Percentiles rank a stretch among this genome's conserved stretches.
Evolutionary conservation across 2,797 vertebrate species (phyloP).

Genomic region (Cephalopachus bancanus): DNA sequence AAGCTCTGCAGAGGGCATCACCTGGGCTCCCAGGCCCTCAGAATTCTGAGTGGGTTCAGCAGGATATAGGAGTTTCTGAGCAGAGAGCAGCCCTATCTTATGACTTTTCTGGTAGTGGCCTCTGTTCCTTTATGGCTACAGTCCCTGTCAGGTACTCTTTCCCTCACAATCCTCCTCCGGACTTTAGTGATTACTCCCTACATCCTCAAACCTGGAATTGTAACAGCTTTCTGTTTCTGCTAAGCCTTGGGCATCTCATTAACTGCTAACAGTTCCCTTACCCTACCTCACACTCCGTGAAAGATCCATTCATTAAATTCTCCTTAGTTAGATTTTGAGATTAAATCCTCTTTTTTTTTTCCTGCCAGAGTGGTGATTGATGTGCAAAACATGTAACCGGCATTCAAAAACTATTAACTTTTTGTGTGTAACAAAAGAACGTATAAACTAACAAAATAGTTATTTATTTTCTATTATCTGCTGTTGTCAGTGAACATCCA

Average conservation of each 20-base stretch:
- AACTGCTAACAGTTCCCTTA: neutral
- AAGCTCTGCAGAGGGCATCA: neutral
- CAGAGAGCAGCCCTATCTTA: neutral
- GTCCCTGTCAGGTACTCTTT: no score
- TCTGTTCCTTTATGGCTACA: accelerated
- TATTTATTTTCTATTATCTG: neutral
- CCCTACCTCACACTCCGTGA: neutral
- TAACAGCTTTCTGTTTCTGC: neutral
- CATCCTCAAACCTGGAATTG: accelerated
- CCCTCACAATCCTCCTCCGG: neutral
- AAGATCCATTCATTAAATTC: neutral
- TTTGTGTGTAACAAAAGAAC: neutral
- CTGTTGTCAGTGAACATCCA: neutral
- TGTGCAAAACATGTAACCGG: neutral
- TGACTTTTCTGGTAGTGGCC: neutral
- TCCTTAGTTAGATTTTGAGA: neutral
- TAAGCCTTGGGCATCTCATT: neutral
- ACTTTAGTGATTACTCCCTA: no score
- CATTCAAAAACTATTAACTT: neutral
- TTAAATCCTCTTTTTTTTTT: neutral
- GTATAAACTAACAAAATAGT: neutral
- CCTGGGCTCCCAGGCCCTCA: neutral
- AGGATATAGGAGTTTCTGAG: neutral
- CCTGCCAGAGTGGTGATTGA: neutral
- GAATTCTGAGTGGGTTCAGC: accelerated